Evolutionary conservation across 1,140 invertebrate species (phyloP).

Genomic region (Saccostrea cuccullata): DNA sequence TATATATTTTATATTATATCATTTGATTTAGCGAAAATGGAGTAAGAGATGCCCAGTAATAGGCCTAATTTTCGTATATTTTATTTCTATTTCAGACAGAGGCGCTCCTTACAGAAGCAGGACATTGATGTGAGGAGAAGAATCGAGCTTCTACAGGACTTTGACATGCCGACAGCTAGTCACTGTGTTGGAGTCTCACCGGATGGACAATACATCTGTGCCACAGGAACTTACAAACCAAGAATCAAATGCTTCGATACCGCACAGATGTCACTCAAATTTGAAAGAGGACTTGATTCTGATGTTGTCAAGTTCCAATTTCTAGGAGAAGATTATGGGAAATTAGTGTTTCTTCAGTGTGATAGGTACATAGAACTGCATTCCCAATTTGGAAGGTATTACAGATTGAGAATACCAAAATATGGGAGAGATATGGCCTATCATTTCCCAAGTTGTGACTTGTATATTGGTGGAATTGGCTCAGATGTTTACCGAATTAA

Average conservation of each 20-base stretch:
- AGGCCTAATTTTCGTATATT: background rate
- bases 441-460: constrained; percentile 92
- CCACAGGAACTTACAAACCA: constrained; percentile 96
- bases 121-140: constrained; percentile 91
- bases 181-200: constrained; percentile 90
- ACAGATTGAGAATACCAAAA: constrained; percentile 93
- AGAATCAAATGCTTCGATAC: constrained; percentile 97
- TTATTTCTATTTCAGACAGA: constrained; percentile 86
- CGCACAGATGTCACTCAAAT: constrained; percentile 97
- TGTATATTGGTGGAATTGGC: constrained; percentile 93
- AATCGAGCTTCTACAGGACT: constrained; percentile 99
- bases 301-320: constrained; percentile 87
- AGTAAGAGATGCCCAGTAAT: too few species aligned
- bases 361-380: constrained; percentile 96
- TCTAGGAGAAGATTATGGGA: constrained; percentile 81
- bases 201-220: constrained; percentile 95
- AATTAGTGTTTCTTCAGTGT: constrained; percentile 82
- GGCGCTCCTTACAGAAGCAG: constrained; percentile 90
- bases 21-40: too few species aligned
- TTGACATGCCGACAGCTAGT: constrained; percentile 98
- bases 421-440: constrained; percentile 97
- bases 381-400: constrained; percentile 93
- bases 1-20: too few species aligned
- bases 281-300: constrained; percentile 98
- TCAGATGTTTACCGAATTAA: constrained; percentile 96